Evolutionary conservation across 1,140 invertebrate genomes (phyloP).

Genomic region (Oncopeltus fasciatus): DNA sequence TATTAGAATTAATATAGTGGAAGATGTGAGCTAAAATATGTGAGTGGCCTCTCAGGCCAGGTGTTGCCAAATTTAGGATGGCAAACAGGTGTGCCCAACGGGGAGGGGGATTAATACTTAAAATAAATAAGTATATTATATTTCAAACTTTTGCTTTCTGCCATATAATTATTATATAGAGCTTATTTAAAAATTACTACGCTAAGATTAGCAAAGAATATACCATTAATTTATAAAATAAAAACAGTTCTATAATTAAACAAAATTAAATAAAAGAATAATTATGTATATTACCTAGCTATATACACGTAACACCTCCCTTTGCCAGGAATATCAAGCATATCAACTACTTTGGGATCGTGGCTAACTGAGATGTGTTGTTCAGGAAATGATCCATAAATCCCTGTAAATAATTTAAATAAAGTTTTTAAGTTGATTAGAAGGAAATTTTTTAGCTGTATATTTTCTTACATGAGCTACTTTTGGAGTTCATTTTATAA

Average conservation of each 20-base stretch:
- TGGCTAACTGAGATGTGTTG: slow-evolving; percentile 16
- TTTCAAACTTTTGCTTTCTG: no score
- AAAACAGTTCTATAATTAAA: background rate
- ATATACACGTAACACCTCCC: slow-evolving; percentile 86
- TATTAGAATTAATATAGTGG: background rate
- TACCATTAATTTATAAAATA: background rate
- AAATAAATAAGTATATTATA: no score
- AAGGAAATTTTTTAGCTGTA: background rate
- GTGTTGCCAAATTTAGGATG: background rate
- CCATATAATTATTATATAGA: no score
- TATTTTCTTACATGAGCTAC: no score
- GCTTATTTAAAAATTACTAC: background rate
- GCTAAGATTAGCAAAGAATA: background rate
- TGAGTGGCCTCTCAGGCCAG: background rate
- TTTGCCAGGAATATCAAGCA: slow-evolving; percentile 84
- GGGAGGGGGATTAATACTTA: no score
- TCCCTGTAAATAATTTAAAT: slow-evolving; percentile 10
- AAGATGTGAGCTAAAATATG: background rate
- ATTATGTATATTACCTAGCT: slow-evolving; percentile 43
- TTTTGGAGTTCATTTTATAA: no score
- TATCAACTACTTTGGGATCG: slow-evolving; percentile 39
- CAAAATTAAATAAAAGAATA: background rate
- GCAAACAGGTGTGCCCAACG: background rate
- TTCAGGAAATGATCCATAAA: slow-evolving; percentile 20
- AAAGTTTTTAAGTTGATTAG: background rate